Conservation (phyloP, 2,113 vertebrate species). For the Chionomys nivalis region DNA sequence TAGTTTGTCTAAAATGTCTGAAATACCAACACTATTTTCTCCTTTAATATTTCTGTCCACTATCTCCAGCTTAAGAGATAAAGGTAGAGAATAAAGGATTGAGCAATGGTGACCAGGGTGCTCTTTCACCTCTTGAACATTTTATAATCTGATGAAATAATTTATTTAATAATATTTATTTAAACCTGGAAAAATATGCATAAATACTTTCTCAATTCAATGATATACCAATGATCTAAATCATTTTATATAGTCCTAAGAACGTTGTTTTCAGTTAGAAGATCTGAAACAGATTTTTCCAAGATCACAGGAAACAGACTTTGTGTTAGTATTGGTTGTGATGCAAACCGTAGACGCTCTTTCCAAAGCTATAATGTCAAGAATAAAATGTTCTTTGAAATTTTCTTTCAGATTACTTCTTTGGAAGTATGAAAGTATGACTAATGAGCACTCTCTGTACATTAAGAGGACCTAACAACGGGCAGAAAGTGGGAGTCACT, state of each 20-base stretch:
- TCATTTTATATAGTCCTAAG: not conserved
- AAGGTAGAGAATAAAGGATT: not conserved
- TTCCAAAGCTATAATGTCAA: not conserved
- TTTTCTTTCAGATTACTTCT: constrained; percentile 29
- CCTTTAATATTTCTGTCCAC: not conserved
- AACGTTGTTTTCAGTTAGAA: not conserved
- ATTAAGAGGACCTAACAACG: not conserved
- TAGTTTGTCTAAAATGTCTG: not conserved
- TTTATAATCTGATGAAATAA: not conserved
- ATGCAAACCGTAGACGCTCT: not conserved
- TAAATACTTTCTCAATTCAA: not conserved
- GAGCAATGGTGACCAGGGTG: not conserved
- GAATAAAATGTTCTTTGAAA: constrained; percentile 19
- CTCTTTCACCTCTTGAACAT: not conserved
- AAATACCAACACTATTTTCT: not conserved
- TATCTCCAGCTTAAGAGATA: not conserved
- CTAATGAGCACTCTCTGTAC: not conserved
- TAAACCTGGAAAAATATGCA: not conserved
- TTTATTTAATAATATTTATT: not conserved
- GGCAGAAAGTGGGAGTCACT: not conserved
- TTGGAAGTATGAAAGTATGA: not conserved
- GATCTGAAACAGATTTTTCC: not conserved
- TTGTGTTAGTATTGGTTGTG: not conserved
- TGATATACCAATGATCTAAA: not conserved
- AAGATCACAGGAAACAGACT: not conserved